Percentiles rank a stretch among this genome's conserved stretches.
Conservation (phyloP, 2,797 vertebrate genomes). For the Ctenopoma multispine region DNA sequence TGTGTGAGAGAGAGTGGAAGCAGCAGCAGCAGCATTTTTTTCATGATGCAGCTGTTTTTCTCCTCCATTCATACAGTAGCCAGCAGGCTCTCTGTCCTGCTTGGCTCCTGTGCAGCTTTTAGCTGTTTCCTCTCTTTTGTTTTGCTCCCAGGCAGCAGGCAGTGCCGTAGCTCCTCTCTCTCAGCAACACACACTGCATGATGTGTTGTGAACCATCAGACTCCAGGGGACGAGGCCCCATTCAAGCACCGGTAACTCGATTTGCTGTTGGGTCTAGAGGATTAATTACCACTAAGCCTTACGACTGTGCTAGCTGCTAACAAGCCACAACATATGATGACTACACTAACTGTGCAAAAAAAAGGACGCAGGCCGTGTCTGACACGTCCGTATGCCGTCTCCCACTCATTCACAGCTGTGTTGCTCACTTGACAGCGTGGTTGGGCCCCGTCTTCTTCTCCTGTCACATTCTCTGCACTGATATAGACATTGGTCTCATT, state of each 20-base stretch:
- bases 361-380: background rate
- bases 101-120: conserved; percentile 37
- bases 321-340: background rate
- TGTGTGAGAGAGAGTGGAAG: conserved; percentile 7
- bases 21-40: conserved; percentile 53
- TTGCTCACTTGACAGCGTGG: no score
- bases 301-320: background rate
- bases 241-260: background rate
- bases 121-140: conserved; percentile 51
- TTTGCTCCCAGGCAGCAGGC: conserved; percentile 27
- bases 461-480: no score
- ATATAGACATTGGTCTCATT: no score
- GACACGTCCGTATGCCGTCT: no score
- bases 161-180: conserved; percentile 23
- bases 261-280: background rate
- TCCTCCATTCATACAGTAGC: conserved; percentile 48
- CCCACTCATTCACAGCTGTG: no score
- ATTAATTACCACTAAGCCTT: background rate
- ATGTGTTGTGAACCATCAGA: conserved; percentile 2
- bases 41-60: conserved; percentile 70
- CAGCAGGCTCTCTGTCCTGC: conserved; percentile 23
- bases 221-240: conserved; percentile 6
- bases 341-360: no score
- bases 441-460: no score
- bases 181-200: conserved; percentile 8